A percentile compares a stretch with the other conserved stretches of the same genome.
phyloP scores from a whole-genome alignment of 2,888 invertebrate species.

The Rhynchonema sp. region DNA sequence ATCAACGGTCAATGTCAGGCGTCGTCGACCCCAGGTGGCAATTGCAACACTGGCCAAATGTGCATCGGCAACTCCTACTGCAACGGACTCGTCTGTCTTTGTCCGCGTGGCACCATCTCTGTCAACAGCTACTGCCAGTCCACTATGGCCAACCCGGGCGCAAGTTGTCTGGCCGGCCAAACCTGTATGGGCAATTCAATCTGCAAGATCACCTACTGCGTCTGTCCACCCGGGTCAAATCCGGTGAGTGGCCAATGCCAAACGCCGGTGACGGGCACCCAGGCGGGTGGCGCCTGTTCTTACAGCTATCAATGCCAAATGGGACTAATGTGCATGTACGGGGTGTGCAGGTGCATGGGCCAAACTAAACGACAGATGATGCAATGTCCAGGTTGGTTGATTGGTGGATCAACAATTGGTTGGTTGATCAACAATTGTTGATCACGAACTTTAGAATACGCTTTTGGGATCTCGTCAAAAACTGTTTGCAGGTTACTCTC shows the following conservation, averaged over 20 bases:
- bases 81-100: neutral
- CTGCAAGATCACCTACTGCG: neutral
- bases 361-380: neutral
- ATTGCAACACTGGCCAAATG: neutral
- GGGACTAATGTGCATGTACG: constrained; percentile 19
- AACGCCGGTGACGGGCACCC: constrained; percentile 3
- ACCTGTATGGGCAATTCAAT: neutral
- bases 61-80: neutral
- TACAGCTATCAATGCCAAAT: constrained; percentile 17
- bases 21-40: neutral
- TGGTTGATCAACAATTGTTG: too few relatives aligned
- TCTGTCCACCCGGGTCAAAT: constrained; percentile 1
- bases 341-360: constrained; percentile 19
- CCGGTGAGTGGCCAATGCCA: neutral
- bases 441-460: too few relatives aligned
- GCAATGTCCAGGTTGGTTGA: neutral
- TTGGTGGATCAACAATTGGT: too few relatives aligned
- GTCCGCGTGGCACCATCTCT: neutral
- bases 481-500: too few relatives aligned
- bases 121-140: neutral
- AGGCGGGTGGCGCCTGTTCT: constrained; percentile 16
- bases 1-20: neutral
- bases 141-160: neutral
- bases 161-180: neutral
- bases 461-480: too few relatives aligned